Evolutionary conservation across 2,888 invertebrate species (phyloP).

Genomic region (Rosalia funebris): DNA sequence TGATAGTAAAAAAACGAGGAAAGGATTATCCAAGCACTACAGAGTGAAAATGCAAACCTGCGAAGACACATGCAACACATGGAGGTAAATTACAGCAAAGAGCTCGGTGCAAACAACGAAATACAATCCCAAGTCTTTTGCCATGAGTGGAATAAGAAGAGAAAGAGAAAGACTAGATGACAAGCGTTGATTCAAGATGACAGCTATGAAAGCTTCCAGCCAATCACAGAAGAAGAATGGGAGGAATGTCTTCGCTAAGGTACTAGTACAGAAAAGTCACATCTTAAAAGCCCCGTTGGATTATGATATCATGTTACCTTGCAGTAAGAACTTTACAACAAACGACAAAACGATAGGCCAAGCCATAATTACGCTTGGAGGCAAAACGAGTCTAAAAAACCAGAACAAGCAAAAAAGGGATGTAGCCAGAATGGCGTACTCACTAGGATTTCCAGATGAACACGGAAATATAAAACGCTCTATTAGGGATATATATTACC

Average conservation of each 20-base stretch:
- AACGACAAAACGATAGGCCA: conserved; percentile 13
- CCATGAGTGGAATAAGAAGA: conserved; percentile 14
- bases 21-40: neutral
- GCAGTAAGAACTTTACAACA: conserved; percentile 20
- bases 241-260: conserved; percentile 19
- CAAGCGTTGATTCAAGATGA: conserved; percentile 11
- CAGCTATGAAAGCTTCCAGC: conserved; percentile 23
- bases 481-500: conserved; percentile 31
- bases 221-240: conserved; percentile 34
- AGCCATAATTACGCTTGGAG: conserved; percentile 29
- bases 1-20: neutral
- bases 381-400: conserved; percentile 18
- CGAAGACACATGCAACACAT: conserved; percentile 1
- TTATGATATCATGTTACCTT: conserved; percentile 30
- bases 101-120: neutral
- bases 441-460: conserved; percentile 37
- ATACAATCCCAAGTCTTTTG: neutral
- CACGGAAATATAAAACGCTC: conserved; percentile 28
- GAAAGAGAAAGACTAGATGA: conserved; percentile 12
- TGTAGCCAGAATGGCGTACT: conserved; percentile 34
- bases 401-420: conserved; percentile 31
- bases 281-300: conserved; percentile 30
- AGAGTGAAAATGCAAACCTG: neutral
- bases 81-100: conserved; percentile 2
- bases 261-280: conserved; percentile 2